Conservation (phyloP, 2,797 vertebrate genomes). For the Ictinia mississippiensis region DNA sequence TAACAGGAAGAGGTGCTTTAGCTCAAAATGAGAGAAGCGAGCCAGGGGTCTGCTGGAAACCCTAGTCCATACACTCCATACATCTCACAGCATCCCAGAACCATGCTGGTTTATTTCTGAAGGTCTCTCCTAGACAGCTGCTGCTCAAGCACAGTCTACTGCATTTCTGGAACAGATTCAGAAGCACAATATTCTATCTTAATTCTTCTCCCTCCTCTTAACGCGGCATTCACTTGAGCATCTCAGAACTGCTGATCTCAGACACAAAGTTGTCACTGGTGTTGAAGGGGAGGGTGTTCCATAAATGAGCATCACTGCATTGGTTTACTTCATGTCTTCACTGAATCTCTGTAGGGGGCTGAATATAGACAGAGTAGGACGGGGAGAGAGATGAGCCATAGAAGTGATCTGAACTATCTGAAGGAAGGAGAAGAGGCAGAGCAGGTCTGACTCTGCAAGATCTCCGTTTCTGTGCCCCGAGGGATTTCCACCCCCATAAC, state of each 20-base stretch:
- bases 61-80: background rate
- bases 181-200: background rate
- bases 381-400: background rate
- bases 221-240: background rate
- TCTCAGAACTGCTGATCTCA: conserved; percentile 12
- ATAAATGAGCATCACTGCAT: conserved; percentile 11
- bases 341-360: background rate
- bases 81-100: background rate
- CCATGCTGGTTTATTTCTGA: background rate
- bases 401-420: background rate
- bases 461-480: background rate
- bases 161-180: conserved; percentile 16
- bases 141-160: background rate
- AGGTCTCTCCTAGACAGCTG: background rate
- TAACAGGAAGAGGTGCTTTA: background rate
- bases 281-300: conserved; percentile 3
- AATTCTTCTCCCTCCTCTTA: background rate
- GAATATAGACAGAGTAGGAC: background rate
- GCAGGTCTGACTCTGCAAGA: background rate
- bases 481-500: background rate
- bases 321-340: conserved; percentile 11
- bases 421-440: background rate
- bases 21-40: background rate
- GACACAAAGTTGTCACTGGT: background rate
- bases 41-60: background rate